A percentile compares a stretch with the other conserved stretches of the same genome.
phyloP scores from a whole-genome alignment of 2,113 vertebrate species.

The Gasterosteus nipponicus region DNA sequence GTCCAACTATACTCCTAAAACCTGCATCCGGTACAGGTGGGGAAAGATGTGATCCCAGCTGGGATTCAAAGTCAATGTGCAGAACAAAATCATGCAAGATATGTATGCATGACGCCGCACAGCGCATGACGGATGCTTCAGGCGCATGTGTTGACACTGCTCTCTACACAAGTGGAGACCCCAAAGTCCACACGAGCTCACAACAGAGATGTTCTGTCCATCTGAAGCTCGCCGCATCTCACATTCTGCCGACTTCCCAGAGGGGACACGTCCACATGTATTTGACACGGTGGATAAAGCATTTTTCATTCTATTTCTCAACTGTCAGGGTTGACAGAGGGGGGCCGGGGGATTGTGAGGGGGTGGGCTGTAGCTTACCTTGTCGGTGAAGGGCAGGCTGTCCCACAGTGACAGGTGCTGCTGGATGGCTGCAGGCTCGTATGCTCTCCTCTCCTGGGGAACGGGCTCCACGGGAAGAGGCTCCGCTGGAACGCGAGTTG shows the following conservation, averaged over 20 bases:
- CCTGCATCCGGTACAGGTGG: neutral
- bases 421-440: slow-evolving; percentile 67
- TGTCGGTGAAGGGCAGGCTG: slow-evolving; percentile 74
- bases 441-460: slow-evolving; percentile 56
- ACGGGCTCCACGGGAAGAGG: slow-evolving; percentile 68
- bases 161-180: neutral
- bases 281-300: neutral
- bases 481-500: slow-evolving; percentile 53
- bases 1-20: neutral
- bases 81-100: neutral
- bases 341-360: neutral
- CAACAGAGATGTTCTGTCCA: slow-evolving; percentile 10
- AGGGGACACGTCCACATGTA: neutral
- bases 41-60: neutral
- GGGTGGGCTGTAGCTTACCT: slow-evolving; percentile 71
- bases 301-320: slow-evolving; percentile 1
- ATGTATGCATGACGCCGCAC: neutral
- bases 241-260: neutral
- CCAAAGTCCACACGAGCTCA: neutral
- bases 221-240: neutral
- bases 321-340: slow-evolving; percentile 6
- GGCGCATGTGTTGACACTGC: slow-evolving; percentile 4
- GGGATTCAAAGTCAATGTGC: neutral
- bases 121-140: neutral
- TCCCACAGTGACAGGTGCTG: slow-evolving; percentile 91